Evolutionary conservation across 2,113 vertebrate genomes (phyloP).

Genomic region (Neodon shergylaensis): DNA sequence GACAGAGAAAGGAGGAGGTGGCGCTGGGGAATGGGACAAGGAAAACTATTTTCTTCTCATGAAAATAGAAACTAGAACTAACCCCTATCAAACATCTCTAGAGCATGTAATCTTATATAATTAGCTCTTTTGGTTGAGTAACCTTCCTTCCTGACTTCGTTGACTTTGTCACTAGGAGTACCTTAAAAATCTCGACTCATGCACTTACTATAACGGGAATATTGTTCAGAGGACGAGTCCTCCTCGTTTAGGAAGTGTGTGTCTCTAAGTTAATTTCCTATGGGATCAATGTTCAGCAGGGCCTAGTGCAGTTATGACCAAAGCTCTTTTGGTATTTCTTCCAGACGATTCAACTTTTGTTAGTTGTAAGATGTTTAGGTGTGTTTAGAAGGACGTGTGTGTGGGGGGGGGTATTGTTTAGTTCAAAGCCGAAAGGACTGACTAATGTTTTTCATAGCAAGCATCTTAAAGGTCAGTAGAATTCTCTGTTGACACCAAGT

Average conservation of each 20-base stretch:
- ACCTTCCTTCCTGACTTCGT: conserved; percentile 1
- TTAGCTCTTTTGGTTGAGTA: not conserved
- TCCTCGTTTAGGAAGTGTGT: not conserved
- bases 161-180: not conserved
- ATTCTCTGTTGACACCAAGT: not conserved
- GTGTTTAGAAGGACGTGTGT: not conserved
- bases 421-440: not conserved
- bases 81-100: not conserved
- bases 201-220: not conserved
- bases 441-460: not conserved
- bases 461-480: not conserved
- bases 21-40: not conserved
- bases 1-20: not conserved
- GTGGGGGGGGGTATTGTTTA: too few relatives aligned
- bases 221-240: not conserved
- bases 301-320: not conserved
- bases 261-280: conserved; percentile 48
- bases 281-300: not conserved
- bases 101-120: not conserved
- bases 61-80: conserved; percentile 11
- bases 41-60: not conserved
- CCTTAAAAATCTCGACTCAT: conserved; percentile 16
- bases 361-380: not conserved
- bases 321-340: not conserved
- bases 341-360: not conserved